Base-by-base conservation (phyloP, 2,113 vertebrate species). In the Lycocorax pyrrhopterus region DNA sequence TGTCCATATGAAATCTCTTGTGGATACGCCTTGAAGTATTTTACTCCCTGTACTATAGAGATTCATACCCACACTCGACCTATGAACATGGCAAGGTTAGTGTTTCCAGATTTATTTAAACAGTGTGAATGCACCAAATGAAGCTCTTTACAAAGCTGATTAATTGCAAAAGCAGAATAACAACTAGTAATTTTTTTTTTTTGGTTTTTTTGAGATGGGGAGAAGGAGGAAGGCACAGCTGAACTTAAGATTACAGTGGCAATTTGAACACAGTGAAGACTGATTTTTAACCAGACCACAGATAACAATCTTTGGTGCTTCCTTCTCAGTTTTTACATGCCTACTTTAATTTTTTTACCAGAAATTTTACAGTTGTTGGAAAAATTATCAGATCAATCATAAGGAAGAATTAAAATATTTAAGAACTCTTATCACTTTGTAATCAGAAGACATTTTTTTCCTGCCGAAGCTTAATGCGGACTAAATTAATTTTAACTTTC, bases 1-100 rank as follows among this genome's bases (percentile, higher is more conserved):
- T 98, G 98, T 98, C 98, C 97, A 83, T 96, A 95, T 96, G 88
- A 97, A 98, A 97, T 98, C 98, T 98, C 98, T 98, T 97, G 97
- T 97, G 98, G 96, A 97, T 98, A 96, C 12, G 97, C 96, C 97
- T 97, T 98, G 97, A 98, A 98, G 98, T 98, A 97, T 98, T 98
- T 98, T 98, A 97, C 96, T 96, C 94, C 97, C 93, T 96, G 95
- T 96, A 91, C 46, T 96, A 91, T 91, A 89, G 95, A 98, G 96
- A 98, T 98, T 98, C 97, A 98, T 98, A 98, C 98, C 97, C 97
- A 98, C 95, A 98, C 98, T 98, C 96, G 88, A 98, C 97, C 97
- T 89, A 97, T 97, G 97, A 97, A 98, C 9, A 95, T 97, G 97
- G 98, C 97, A 98, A 97, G 97, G 96, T 98, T 98, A 98, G 96